Base-by-base conservation (phyloP, 2,797 vertebrate genomes). In the Eulemur mongoz region DNA sequence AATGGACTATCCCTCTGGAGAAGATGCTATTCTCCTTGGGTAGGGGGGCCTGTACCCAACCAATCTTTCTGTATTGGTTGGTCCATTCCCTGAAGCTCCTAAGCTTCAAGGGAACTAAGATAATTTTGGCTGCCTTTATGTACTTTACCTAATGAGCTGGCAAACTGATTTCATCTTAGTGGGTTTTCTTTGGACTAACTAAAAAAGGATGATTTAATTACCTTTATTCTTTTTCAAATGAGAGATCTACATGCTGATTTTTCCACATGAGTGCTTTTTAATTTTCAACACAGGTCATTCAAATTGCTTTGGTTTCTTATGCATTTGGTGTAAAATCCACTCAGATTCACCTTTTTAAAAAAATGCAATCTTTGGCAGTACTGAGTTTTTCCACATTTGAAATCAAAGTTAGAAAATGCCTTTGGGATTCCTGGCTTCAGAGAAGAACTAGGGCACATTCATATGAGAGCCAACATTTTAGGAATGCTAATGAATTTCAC, bases 401-500 rank as follows among this genome's bases (percentile, higher is more conserved):
- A 98, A 93, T 94, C 91, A 97, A 88, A 75, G 63, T 93, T 91
- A 96, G 97, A 95, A 94, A 97, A 97, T 97, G 69, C 67, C 94
- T 82, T 97, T 95, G 38, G 96, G 96, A 98, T 97, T 97, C 80
- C 93, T 97, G 87, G 59, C 92, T 97, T 98, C 90, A 76, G 94
- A 95, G 63, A 69, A 94, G 86, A 87, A 95, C 50, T 84, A 61
- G 94, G 75, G 50, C 65, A 93, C 15, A 93, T 93, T 87, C 27
- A 85, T 95, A 18, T 3, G 25, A 15, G 78, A 95, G 69, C 67
- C 94, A 95, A 48, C 45, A 65, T 97, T 97, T 97, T 93, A 89
- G 75, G 96, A 98, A 98, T 35, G 48, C 92, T 96, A 97, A 98
- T 97, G 97, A 96, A 96, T 93, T 94, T 97, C 63, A 14, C 84